A percentile compares a stretch with the other conserved stretches of the same genome.
Evolutionary conservation across 92 coral and sea anemone genomes (phyloP).

Genomic region (Umimayanthus kanabou): DNA sequence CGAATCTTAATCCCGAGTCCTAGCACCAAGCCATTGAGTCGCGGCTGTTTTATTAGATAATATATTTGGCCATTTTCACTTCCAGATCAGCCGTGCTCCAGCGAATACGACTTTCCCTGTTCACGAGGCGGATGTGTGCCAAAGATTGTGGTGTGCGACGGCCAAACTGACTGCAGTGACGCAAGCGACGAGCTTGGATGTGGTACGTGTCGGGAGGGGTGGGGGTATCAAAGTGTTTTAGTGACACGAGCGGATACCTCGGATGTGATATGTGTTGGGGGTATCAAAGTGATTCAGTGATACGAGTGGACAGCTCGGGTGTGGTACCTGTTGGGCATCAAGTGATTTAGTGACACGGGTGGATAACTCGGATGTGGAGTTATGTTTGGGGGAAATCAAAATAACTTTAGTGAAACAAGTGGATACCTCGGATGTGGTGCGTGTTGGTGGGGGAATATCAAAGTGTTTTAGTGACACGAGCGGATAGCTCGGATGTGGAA

Average conservation of each 20-base stretch:
- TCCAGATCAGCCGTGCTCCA: conserved; percentile 23
- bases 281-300: background rate
- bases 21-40: background rate
- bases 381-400: background rate
- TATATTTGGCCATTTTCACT: background rate
- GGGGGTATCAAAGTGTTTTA: background rate
- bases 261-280: conserved; percentile 5
- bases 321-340: too few species aligned
- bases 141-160: conserved; percentile 27
- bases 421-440: conserved; percentile 22
- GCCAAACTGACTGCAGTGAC: conserved; percentile 22
- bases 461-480: conserved; percentile 5
- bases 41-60: too few species aligned
- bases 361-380: too few species aligned
- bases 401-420: background rate
- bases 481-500: background rate
- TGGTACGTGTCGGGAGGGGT: background rate
- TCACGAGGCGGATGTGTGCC: conserved; percentile 42
- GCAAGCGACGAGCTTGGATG: conserved; percentile 36
- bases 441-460: background rate
- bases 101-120: conserved; percentile 25
- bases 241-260: background rate
- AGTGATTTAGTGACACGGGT: too few species aligned
- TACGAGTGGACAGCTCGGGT: conserved; percentile 6
- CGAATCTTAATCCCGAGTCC: background rate